These are phyloP conservation scores for Iguana delicatissima DNA, from an alignment of 2,797 vertebrate genomes.

Conservation along the genomic window DNA sequence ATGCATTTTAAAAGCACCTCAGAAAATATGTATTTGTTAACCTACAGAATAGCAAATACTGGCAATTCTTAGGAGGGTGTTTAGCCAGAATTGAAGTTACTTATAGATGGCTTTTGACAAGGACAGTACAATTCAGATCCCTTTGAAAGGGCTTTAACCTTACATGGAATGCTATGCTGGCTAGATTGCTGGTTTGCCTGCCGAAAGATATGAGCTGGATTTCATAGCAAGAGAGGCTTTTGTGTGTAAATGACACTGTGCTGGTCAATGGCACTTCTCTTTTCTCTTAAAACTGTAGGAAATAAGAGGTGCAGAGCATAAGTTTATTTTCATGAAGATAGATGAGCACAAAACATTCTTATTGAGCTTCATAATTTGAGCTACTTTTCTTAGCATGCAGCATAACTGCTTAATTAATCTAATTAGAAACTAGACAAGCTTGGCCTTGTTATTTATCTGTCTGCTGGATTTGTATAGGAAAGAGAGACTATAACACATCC, in stretches of 20 bases:
- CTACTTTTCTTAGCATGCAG: neutral
- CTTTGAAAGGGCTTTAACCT: neutral
- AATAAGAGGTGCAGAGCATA: conserved; percentile 10
- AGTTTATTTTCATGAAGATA: neutral
- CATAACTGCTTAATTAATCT: neutral
- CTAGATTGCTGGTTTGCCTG: neutral
- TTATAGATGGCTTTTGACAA: neutral
- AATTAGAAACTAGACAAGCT: neutral
- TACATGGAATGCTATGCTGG: neutral
- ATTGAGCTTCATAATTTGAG: neutral
- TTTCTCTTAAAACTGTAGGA: neutral
- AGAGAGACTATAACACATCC: neutral
- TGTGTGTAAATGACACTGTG: neutral
- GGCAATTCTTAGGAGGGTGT: neutral
- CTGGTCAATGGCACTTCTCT: neutral
- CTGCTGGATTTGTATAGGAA: conserved; percentile 6
- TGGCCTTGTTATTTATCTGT: conserved; percentile 38
- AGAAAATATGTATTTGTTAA: conserved; percentile 14
- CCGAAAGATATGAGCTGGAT: neutral
- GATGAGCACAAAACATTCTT: neutral
- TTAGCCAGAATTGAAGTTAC: neutral
- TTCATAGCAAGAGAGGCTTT: neutral
- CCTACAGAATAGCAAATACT: neutral
- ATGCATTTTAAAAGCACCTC: neutral
- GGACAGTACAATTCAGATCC: neutral